Conservation (phyloP, 53 echinoderm and acorn worm species). For the Temnopleurus reevesii region DNA sequence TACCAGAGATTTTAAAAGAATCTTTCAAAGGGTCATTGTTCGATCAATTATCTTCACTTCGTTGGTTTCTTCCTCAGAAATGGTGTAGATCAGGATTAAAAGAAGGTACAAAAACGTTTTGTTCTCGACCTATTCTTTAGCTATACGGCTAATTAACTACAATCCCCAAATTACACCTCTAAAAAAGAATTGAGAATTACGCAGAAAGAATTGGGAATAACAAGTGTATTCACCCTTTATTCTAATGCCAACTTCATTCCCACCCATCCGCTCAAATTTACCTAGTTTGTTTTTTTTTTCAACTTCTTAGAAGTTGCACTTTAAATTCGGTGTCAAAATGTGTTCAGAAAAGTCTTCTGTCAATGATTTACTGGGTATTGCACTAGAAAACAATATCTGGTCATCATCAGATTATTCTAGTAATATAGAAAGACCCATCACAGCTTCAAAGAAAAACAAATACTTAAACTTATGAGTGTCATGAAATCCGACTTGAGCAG, state of each 20-base stretch:
- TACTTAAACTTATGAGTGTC: no score
- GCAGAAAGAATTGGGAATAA: background rate
- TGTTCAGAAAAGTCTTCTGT: background rate
- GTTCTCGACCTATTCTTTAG: background rate
- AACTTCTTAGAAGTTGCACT: background rate
- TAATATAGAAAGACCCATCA: no score
- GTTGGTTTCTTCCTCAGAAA: background rate
- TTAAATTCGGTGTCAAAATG: background rate
- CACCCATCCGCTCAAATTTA: background rate
- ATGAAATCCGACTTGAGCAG: no score
- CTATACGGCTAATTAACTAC: slow-evolving; percentile 35
- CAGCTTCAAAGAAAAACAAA: no score
- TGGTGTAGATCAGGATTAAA: background rate
- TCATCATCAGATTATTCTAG: no score
- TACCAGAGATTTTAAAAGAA: background rate
- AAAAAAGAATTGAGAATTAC: background rate
- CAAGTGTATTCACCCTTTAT: background rate
- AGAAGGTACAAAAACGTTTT: background rate
- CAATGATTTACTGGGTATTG: no score
- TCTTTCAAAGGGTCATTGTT: background rate
- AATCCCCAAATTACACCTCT: background rate
- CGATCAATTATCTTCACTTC: background rate
- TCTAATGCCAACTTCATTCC: background rate
- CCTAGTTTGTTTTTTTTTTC: no score
- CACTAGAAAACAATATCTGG: no score